These are phyloP conservation scores for Pollimyrus isidori DNA, from an alignment of 2,113 vertebrate species.

Conservation along the genomic window DNA sequence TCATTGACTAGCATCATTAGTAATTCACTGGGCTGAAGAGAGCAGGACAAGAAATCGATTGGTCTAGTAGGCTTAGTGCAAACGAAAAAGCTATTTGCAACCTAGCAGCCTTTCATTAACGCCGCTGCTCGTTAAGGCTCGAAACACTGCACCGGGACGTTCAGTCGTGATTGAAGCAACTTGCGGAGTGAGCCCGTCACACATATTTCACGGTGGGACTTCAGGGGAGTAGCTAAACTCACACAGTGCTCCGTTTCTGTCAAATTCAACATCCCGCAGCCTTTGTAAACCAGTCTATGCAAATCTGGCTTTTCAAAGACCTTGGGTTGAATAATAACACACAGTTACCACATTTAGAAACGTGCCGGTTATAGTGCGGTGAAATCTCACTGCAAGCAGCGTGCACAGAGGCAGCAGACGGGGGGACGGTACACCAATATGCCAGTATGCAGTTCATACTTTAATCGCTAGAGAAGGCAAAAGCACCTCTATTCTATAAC, in stretches of 20 bases:
- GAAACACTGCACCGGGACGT: not conserved
- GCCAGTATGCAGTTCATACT: not conserved
- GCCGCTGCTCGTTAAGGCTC: not conserved
- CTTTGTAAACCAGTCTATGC: not conserved
- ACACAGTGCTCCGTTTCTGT: not conserved
- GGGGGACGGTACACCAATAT: not conserved
- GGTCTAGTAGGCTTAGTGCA: not conserved
- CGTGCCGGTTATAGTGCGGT: not conserved
- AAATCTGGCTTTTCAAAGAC: not conserved
- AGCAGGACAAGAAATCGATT: constrained; percentile 15
- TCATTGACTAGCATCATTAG: constrained; percentile 14
- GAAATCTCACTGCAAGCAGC: not conserved
- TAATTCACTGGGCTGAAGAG: constrained; percentile 13
- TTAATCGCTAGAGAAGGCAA: not conserved
- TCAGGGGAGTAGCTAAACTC: not conserved
- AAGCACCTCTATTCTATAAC: not conserved
- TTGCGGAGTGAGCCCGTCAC: not conserved
- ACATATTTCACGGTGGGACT: not conserved
- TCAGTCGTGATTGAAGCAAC: not conserved
- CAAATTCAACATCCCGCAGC: not conserved
- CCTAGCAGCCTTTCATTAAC: not conserved
- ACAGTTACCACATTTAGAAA: not conserved
- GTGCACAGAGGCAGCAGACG: not conserved
- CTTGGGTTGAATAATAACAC: not conserved
- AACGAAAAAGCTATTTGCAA: constrained; percentile 4